Evolutionary conservation across 2,888 invertebrate genomes (phyloP).

Genomic region (Crossocerus cetratus): DNA sequence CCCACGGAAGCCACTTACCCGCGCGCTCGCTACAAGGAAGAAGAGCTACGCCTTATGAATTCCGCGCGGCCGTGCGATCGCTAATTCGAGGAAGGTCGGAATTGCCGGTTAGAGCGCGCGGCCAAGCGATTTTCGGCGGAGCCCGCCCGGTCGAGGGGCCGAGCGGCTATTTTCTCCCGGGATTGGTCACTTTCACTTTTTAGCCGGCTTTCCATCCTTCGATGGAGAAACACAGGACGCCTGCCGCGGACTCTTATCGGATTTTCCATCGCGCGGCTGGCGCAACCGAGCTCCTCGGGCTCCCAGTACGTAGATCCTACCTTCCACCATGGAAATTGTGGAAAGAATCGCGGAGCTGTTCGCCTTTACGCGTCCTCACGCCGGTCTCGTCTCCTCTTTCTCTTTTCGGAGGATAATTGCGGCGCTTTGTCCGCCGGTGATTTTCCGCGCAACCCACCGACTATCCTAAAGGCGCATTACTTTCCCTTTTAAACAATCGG

Average conservation of each 20-base stretch:
- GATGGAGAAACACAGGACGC: conserved; percentile 17
- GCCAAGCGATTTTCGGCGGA: background rate
- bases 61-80: too few species aligned
- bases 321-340: too few species aligned
- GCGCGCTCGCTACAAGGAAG: too few species aligned
- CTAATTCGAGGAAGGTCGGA: too few species aligned
- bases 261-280: background rate
- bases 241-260: conserved; percentile 4
- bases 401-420: background rate
- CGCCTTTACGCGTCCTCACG: background rate
- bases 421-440: background rate
- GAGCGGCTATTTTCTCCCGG: conserved; percentile 11
- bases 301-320: too few species aligned
- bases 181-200: conserved; percentile 50
- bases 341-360: too few species aligned
- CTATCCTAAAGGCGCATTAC: conserved; percentile 19
- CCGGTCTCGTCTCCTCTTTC: background rate
- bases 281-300: too few species aligned
- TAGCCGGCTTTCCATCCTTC: conserved; percentile 16
- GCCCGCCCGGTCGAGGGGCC: background rate
- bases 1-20: too few species aligned
- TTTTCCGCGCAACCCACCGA: conserved; percentile 2
- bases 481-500: conserved; percentile 47
- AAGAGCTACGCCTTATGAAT: too few species aligned
- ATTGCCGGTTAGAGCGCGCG: too few species aligned